phyloP scores from a whole-genome alignment of 2,797 vertebrate genomes.

The Girardinus metallicus region DNA sequence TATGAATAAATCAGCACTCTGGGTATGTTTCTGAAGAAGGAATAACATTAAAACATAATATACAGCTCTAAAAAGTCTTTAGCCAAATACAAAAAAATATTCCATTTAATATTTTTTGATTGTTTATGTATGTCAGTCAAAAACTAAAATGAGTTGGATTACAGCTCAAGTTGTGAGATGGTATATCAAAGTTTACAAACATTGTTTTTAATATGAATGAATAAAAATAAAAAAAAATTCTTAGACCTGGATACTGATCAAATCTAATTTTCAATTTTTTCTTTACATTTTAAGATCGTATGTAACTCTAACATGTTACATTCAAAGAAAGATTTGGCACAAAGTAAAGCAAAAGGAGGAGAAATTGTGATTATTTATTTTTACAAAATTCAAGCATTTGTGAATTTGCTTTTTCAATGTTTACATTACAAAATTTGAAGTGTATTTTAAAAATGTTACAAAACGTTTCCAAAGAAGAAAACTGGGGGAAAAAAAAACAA shows the following conservation, averaged over 20 bases:
- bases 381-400: not conserved
- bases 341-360: not conserved
- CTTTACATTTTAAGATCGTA: not conserved
- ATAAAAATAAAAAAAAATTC: not conserved
- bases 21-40: not conserved
- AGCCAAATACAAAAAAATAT: not conserved
- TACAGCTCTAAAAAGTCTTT: no score
- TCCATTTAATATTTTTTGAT: not conserved
- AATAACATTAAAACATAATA: no score
- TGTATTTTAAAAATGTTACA: not conserved
- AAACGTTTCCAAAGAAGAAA: not conserved
- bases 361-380: not conserved
- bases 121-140: not conserved
- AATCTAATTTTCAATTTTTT: not conserved
- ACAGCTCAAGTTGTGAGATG: not conserved
- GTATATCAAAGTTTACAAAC: not conserved
- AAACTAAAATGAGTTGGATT: not conserved
- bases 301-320: no score
- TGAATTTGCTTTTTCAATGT: not conserved
- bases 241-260: not conserved
- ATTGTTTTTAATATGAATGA: not conserved
- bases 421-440: not conserved
- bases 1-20: not conserved
- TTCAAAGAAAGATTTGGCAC: not conserved
- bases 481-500: not conserved